Conservation (phyloP, 2,888 invertebrate species). For the Hirtodrosophila duncani region DNA sequence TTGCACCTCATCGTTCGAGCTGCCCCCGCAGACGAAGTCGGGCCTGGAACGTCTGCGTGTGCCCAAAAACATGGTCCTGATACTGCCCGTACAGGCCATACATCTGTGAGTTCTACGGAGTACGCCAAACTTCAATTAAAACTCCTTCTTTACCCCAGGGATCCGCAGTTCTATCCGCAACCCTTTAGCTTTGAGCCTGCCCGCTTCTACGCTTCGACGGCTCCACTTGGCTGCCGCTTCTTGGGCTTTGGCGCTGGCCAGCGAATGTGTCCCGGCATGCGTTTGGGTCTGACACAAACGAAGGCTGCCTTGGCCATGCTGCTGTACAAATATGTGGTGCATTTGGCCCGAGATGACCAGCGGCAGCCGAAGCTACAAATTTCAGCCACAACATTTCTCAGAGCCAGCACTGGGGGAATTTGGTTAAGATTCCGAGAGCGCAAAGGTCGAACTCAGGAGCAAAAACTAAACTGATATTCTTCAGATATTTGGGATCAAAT, state of each 20-base stretch:
- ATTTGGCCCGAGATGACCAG: slow-evolving; percentile 26
- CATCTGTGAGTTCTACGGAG: slow-evolving; percentile 53
- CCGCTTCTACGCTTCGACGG: slow-evolving; percentile 43
- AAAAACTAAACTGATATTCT: too few species aligned
- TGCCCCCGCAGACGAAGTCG: slow-evolving; percentile 43
- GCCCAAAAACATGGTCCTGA: slow-evolving; percentile 47
- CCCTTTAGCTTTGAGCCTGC: slow-evolving; percentile 57
- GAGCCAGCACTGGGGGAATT: slow-evolving; percentile 54
- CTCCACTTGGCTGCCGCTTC: slow-evolving; percentile 45
- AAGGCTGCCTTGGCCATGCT: slow-evolving; percentile 64
- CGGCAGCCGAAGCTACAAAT: slow-evolving; percentile 31
- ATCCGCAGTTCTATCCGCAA: slow-evolving; percentile 46
- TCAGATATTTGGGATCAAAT: too few species aligned
- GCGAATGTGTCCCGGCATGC: slow-evolving; percentile 72
- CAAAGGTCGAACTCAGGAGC: too few species aligned
- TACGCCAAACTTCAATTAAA: background rate
- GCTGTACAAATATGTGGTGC: slow-evolving; percentile 47
- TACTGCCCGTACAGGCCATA: slow-evolving; percentile 67
- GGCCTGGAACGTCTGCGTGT: slow-evolving; percentile 14
- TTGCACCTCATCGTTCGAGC: slow-evolving; percentile 54
- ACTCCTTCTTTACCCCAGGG: slow-evolving; percentile 33
- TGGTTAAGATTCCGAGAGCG: slow-evolving; percentile 51
- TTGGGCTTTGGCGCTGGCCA: slow-evolving; percentile 70
- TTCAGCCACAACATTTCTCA: slow-evolving; percentile 61
- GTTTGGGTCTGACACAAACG: slow-evolving; percentile 60